Evolutionary conservation across 2,113 vertebrate genomes (phyloP).

Genomic region (Pygoscelis antarcticus): DNA sequence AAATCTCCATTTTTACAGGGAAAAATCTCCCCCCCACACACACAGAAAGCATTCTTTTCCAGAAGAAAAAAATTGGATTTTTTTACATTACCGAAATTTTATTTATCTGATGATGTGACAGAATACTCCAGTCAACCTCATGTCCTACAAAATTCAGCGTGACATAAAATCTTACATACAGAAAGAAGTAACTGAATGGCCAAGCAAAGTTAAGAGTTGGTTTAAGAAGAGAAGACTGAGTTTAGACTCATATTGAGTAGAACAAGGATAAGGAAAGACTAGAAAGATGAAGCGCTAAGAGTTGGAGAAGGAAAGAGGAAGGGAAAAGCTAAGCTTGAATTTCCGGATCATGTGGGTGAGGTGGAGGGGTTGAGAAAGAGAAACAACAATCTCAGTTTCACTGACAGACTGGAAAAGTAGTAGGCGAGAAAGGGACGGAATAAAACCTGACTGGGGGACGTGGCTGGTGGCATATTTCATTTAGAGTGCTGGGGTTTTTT

Average conservation of each 20-base stretch:
- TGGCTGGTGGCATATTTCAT: background rate
- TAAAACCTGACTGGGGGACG: background rate
- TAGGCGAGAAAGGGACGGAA: accelerated
- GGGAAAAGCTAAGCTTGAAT: background rate
- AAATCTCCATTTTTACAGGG: background rate
- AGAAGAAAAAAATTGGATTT: background rate
- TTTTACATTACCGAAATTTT: background rate
- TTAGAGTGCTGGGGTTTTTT: background rate
- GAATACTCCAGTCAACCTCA: background rate
- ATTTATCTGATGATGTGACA: background rate
- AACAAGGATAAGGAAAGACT: background rate
- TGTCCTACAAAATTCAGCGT: background rate
- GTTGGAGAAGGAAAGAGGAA: background rate
- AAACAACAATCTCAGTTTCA: background rate
- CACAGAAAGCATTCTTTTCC: background rate
- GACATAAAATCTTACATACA: background rate
- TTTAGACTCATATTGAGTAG: background rate
- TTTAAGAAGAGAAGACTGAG: background rate
- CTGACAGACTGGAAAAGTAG: background rate
- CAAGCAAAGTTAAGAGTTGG: background rate
- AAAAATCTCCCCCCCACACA: background rate
- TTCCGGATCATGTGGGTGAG: background rate
- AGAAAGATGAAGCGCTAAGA: background rate
- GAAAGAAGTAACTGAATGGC: background rate
- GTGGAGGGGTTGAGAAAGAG: background rate